Evolutionary conservation across 2,888 invertebrate species (phyloP), one percentile per base, ranked within the genome.

Genomic region (Euphydryas editha): DNA sequence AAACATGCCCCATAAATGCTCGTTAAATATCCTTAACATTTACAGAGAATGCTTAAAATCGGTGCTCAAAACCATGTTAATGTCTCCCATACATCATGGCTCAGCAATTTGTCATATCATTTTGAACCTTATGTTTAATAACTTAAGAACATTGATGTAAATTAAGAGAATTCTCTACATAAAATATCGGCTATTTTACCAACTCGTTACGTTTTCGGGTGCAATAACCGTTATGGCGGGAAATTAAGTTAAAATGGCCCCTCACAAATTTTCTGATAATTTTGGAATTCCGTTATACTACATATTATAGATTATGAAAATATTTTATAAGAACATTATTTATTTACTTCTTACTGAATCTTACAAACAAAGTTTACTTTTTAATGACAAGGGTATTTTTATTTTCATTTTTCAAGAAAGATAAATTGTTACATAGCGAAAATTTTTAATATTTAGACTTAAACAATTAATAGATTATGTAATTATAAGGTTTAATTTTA

Each of bases 1-100:
- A 69, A 69, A 69, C 70, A 64, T 42, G 68, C 49, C 65, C 66
- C 60, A 67, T 70, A 69, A 73, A 73, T 57, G 39, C 62, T 69
- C 62, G 69, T 72, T 70, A n/a, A 73, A 69, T 67, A 64, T 64
- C 36, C 24, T 59, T 59, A 64, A 64, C 63, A 64, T 64, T 58
- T 54, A 51, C 51, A 20, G 42, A 58, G 63, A 57, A 59, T 64
- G 58, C 42, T 13, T 44, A 49, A 59, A 58, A 64, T 64, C 51
- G 63, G 63, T 51, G 54, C 54, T 24, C 57, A 55, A 47, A 39
- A 47, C 47, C 57, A 57, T 62, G 30, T 64, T 58, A 54, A 51
- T 64, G 51, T 54, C 42, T 36, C 42, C 17, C 63, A 64, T 64
- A 20, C 59, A 59, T 64, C 63, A 51, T 37, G 42, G 44, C 42